phyloP scores from a whole-genome alignment of 2,888 invertebrate species.

The Spatulosminthurus flaviceps region DNA sequence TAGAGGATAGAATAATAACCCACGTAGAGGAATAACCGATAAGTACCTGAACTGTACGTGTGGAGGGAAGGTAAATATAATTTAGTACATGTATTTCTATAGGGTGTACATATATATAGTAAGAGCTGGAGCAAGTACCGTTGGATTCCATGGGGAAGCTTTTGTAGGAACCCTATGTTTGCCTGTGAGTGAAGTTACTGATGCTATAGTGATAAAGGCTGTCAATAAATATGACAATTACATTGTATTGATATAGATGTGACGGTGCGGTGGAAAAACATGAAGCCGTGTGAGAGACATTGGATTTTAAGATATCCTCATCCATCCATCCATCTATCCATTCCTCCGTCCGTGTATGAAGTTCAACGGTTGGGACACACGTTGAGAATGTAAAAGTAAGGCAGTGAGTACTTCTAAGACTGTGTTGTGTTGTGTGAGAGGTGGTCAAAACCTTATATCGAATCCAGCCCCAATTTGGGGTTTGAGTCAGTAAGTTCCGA shows the following conservation, averaged over 20 bases:
- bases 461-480: constrained; percentile 53
- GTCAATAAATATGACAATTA: constrained; percentile 45
- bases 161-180: background rate
- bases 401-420: no score
- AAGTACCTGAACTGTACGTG: no score
- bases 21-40: no score
- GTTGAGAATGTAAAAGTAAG: constrained; percentile 48
- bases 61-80: no score
- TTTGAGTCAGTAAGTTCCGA: constrained; percentile 54
- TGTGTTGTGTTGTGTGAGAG: no score
- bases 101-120: no score
- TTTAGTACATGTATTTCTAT: no score
- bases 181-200: background rate
- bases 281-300: background rate
- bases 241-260: constrained; percentile 41
- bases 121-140: no score
- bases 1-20: no score
- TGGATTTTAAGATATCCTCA: constrained; percentile 25
- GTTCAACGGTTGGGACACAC: constrained; percentile 50
- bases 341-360: constrained; percentile 30
- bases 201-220: background rate
- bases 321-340: constrained; percentile 18
- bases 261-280: constrained; percentile 11
- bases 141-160: no score
- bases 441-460: constrained; percentile 53